Base-by-base conservation (phyloP, 2,888 invertebrate genomes). In the Malacosoma neustria region DNA sequence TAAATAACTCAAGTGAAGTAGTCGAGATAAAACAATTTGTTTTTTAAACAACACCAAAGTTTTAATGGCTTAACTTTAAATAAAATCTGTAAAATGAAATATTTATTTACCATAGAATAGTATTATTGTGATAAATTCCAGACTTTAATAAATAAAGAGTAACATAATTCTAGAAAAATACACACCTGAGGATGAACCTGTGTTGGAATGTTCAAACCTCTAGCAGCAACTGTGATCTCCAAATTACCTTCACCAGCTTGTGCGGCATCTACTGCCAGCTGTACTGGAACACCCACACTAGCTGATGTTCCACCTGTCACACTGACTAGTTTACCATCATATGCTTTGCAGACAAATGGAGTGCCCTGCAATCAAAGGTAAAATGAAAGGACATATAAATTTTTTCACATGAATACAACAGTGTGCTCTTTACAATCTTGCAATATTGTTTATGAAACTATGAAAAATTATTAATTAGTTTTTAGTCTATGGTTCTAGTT, bases 161-260 rank as follows among this genome's bases (percentile, higher is more conserved):
- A 32, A 86, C 87, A 70, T 87, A 87, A 37, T 86, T 85, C 87
- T 87, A 67, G 40, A 74, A 79, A 37, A 34, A 44, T 44, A 45
- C 50, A 92, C 61, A 96, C 97, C 76, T 96, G 93, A 5, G 96
- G 95, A 70, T 94, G 95, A 33, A 97, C 97, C 89, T 97, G 97
- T 37, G 97, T 97, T 34, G 97, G 97, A 59, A 98, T 96, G 68
- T 98, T 96, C 46, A 95, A 89, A 37, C 97, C 96, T 68, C 95
- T 90, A 32, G 97, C 95, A 44, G 96, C 95, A 54, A 99, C 97
- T 34, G 97, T 97, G 51, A 99, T 98, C 82, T 99, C 98, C 49
- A 99, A 86, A 74, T 96, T 96, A 36, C 99, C 99, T 84, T 98
- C 98, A 6, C 99, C 99, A 33, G 98, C 97, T 71, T 96, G 93